Evolutionary conservation across 37 sponge, comb jelly and placozoan species (phyloP).

Genomic region (Hormiphora californensis): DNA sequence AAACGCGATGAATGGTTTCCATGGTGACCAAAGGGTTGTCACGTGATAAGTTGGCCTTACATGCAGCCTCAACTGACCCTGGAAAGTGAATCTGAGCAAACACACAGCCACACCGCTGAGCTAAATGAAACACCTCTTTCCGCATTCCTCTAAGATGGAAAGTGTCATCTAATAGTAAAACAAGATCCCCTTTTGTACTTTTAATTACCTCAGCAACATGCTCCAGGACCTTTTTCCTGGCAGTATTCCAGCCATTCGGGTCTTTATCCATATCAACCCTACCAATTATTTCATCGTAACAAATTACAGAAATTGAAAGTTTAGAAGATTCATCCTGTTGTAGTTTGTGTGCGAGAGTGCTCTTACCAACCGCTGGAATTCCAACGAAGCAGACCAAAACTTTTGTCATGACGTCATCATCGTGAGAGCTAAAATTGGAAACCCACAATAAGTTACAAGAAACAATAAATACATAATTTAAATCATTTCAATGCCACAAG

Average conservation of each 20-base stretch:
- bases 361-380: constrained; percentile 22
- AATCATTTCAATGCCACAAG: neutral
- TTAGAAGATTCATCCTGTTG: neutral
- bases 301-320: neutral
- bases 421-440: too few relatives aligned
- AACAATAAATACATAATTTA: neutral
- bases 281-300: constrained; percentile 5
- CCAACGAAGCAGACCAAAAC: constrained; percentile 28
- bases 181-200: neutral
- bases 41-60: neutral
- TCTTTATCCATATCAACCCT: neutral
- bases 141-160: constrained; percentile 41
- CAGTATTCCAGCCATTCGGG: neutral
- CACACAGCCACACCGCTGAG: constrained; percentile 2
- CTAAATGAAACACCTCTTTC: constrained; percentile 23
- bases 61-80: neutral
- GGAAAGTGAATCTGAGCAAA: constrained; percentile 32
- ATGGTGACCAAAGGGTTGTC: neutral
- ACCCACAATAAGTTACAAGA: neutral
- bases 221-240: neutral
- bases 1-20: constrained; percentile 5
- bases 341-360: neutral
- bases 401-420: too few relatives aligned
- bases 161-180: neutral
- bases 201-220: neutral